phyloP scores from a whole-genome alignment of 1,140 invertebrate species.

The Drosophila lacteicornis region DNA sequence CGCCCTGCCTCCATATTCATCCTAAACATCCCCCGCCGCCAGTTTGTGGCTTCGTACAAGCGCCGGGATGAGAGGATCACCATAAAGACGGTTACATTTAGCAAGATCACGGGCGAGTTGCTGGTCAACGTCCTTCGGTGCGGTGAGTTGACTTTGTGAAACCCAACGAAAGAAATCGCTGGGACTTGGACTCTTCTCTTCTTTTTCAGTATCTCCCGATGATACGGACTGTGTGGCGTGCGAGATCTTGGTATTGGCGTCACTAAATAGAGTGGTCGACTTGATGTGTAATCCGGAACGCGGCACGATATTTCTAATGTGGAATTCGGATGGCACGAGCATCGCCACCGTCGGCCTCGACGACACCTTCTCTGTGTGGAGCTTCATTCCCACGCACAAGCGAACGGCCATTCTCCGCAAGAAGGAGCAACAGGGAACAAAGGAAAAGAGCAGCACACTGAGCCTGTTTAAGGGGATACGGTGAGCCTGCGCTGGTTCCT shows the following conservation, averaged over 20 bases:
- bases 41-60: conserved; percentile 74
- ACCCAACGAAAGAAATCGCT: neutral
- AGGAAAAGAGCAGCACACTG: conserved; percentile 24
- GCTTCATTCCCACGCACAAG: conserved; percentile 58
- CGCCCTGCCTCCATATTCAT: conserved; percentile 68
- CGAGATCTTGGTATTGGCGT: conserved; percentile 75
- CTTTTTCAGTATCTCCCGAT: conserved; percentile 23
- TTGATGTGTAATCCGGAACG: conserved; percentile 56
- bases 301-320: conserved; percentile 76
- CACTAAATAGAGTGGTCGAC: conserved; percentile 75
- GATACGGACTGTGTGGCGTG: conserved; percentile 34
- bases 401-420: conserved; percentile 13
- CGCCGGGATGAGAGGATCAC: conserved; percentile 58
- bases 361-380: conserved; percentile 78
- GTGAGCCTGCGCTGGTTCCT: conserved; percentile 8
- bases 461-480: conserved; percentile 42
- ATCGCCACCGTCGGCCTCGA: conserved; percentile 74
- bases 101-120: conserved; percentile 77
- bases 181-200: neutral
- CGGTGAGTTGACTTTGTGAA: conserved; percentile 35
- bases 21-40: conserved; percentile 60
- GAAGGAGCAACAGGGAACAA: neutral
- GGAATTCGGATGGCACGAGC: conserved; percentile 76
- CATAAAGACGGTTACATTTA: conserved; percentile 70
- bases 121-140: conserved; percentile 66